Evolutionary conservation across 2,797 vertebrate genomes (phyloP).

Genomic region (Bradypodion ventrale): DNA sequence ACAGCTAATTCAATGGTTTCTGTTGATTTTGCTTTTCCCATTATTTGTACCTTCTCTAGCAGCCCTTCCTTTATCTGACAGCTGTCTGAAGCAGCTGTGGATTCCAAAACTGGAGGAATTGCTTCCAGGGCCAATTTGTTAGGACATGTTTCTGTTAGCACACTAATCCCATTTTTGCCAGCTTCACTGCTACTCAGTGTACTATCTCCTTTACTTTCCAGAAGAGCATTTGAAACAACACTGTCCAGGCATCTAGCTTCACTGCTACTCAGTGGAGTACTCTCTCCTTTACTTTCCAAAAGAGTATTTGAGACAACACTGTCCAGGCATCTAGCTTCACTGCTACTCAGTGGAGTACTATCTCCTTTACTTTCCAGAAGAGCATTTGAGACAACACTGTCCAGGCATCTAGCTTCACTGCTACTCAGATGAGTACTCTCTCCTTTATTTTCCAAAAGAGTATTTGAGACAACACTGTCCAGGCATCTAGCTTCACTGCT

Average conservation of each 20-base stretch:
- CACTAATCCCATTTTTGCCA: constrained; percentile 41
- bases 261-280: no score
- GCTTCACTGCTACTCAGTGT: constrained; percentile 56
- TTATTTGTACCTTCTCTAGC: not conserved
- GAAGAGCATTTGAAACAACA: not conserved
- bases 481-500: no score
- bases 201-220: constrained; percentile 37
- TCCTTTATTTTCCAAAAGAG: no score
- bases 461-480: no score
- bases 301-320: no score
- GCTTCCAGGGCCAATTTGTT: constrained; percentile 25
- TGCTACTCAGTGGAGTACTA: no score
- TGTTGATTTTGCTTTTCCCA: constrained; percentile 24
- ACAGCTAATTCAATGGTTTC: constrained; percentile 3
- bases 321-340: no score
- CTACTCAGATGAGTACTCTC: no score
- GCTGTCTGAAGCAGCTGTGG: not conserved
- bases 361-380: no score
- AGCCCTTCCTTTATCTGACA: constrained; percentile 22
- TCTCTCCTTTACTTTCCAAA: no score
- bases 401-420: no score
- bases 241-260: not conserved
- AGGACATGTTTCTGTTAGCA: not conserved
- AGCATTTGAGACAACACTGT: no score
- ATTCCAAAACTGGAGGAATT: constrained; percentile 26